phyloP scores from a whole-genome alignment of 2,888 invertebrate species.

The Acanthopleura granulata region DNA sequence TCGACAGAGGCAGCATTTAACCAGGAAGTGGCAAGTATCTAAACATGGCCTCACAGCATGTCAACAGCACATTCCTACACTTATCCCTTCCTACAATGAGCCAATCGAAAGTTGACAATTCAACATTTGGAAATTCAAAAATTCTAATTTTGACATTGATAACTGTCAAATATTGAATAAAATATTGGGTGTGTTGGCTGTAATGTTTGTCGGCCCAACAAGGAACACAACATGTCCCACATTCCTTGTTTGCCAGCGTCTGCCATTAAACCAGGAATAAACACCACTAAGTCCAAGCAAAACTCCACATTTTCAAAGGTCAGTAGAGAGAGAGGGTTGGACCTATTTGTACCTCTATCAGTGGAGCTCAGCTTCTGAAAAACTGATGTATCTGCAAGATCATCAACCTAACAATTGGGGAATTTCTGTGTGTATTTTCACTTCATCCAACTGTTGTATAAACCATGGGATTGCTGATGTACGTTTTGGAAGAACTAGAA shows the following conservation, averaged over 20 bases:
- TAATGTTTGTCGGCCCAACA: background rate
- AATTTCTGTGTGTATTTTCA: too few relatives aligned
- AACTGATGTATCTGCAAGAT: too few relatives aligned
- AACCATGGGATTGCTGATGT: too few relatives aligned
- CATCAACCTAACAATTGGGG: too few relatives aligned
- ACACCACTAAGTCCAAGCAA: background rate
- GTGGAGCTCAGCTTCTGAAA: too few relatives aligned
- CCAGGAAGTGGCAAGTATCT: background rate
- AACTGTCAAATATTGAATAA: slow-evolving; percentile 11
- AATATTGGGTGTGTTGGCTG: slow-evolving; percentile 18
- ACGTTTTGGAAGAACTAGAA: too few relatives aligned
- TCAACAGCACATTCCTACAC: background rate
- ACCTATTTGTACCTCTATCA: slow-evolving; percentile 9
- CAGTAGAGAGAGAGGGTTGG: slow-evolving; percentile 11
- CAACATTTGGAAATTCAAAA: background rate
- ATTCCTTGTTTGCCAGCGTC: background rate
- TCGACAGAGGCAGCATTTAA: background rate
- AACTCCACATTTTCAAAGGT: slow-evolving; percentile 1
- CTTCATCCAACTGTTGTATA: too few relatives aligned
- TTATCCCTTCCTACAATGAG: background rate
- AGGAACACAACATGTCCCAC: background rate
- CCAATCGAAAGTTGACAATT: slow-evolving; percentile 14
- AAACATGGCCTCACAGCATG: background rate
- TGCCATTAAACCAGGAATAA: slow-evolving; percentile 15
- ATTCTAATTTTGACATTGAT: slow-evolving; percentile 16